phyloP scores from a whole-genome alignment of 2,888 invertebrate species.

The Hedychridium roseum region DNA sequence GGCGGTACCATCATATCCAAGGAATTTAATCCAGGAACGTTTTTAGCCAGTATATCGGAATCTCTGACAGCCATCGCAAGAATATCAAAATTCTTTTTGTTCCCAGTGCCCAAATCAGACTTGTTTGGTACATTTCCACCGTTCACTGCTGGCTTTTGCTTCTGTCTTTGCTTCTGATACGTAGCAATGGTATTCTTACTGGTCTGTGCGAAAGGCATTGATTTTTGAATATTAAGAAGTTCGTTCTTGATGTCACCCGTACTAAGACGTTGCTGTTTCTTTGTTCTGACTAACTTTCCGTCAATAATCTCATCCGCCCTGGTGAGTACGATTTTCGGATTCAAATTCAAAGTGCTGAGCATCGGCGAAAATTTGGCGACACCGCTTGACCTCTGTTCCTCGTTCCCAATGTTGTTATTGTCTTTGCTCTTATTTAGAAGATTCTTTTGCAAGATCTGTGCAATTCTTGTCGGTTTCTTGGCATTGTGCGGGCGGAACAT shows the following conservation, averaged over 20 bases:
- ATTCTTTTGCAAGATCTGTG: conserved; percentile 49
- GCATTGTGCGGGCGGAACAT: conserved; percentile 65
- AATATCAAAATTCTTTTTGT: conserved; percentile 51
- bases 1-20: conserved; percentile 70
- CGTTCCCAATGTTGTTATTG: conserved; percentile 39
- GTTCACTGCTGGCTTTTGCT: too few relatives aligned
- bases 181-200: conserved; percentile 46
- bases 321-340: conserved; percentile 63
- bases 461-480: conserved; percentile 48
- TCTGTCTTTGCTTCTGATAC: conserved; percentile 53
- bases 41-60: conserved; percentile 63
- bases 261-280: conserved; percentile 49
- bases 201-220: conserved; percentile 50
- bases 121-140: conserved; percentile 20
- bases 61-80: conserved; percentile 53
- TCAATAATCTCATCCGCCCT: conserved; percentile 57
- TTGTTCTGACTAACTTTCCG: conserved; percentile 41
- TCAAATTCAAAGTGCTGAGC: conserved; percentile 62
- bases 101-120: conserved; percentile 17
- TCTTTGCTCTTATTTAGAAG: conserved; percentile 43
- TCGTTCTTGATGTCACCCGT: conserved; percentile 53
- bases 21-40: conserved; percentile 69
- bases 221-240: conserved; percentile 55
- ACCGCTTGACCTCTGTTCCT: conserved; percentile 25
- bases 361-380: conserved; percentile 56